Base-by-base conservation (phyloP, 2,797 vertebrate species). In the Taenioides sp. region DNA sequence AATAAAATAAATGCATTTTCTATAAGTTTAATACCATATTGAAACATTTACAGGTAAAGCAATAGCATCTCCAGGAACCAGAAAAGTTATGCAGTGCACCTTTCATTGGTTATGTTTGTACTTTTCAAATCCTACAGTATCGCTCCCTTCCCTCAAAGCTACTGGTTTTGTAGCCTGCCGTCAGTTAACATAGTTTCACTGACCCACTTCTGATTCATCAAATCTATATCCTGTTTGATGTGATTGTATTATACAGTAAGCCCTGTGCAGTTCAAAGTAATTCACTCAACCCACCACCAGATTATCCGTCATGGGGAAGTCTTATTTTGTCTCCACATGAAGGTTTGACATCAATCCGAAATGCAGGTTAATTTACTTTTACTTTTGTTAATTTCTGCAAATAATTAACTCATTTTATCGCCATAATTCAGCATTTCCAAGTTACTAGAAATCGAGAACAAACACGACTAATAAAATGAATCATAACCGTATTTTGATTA, bases 121-220 rank as follows among this genome's bases (percentile, higher is more conserved):
- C 34, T 34, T 34, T 40, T 40, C 40, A 40, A 40, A 43, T 43
- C 40, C 40, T 14, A 14, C 40, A 9, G 6, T 34, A 34, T 14
- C 0, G 40, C 40, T 14, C 2, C 20, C 55, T 57, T 57, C 3
- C 55, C 55, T 25, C 22, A 25, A 23, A 11, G 54, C 54, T 4
- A 12, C 55, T 58, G 55, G 22, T 58, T 58, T 58, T 6, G 11
- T 12, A 11, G 54, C 2, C 4, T 23, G 54, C 7, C 22, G 0
- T 57, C 10, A 43, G 40, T 23, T 11, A 58, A 3, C 7, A 40
- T 40, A 72, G 28, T 64, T 7, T 55, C 70, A 17, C 50, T 82
- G 75, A 82, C 82, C 66, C 49, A 74, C 28, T 81, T 86, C 3
- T 57, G 14, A 16, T 75, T 82, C 68, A 84, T 78, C 78, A 65